Evolutionary conservation across 2,113 vertebrate species (phyloP).

Genomic region (Charadrius vociferus): DNA sequence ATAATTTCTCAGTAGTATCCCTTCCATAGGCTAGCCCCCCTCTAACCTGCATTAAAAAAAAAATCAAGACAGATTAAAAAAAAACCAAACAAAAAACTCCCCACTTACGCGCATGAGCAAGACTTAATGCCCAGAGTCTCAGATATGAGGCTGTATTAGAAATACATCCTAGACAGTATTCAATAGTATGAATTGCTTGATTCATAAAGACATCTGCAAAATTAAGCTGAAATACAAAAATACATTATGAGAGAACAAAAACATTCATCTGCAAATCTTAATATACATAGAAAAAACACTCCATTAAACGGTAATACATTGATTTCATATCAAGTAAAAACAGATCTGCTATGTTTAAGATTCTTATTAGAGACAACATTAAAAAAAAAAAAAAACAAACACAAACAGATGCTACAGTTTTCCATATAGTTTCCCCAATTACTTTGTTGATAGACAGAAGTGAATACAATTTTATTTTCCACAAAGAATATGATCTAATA

Average conservation of each 20-base stretch:
- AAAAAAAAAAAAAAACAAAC: not conserved
- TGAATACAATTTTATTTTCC: not conserved
- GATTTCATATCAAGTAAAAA: not conserved
- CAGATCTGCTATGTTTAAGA: not conserved
- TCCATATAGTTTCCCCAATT: not conserved
- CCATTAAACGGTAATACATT: not conserved
- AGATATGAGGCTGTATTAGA: conserved; percentile 98
- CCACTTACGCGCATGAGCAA: conserved; percentile 95
- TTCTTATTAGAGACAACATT: not conserved
- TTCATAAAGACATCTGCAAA: conserved; percentile 89
- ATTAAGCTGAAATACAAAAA: conserved; percentile 79
- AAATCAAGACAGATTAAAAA: not conserved
- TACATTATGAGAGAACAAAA: not conserved
- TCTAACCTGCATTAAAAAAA: not conserved
- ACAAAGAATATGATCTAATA: not conserved
- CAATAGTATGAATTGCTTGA: conserved; percentile 94
- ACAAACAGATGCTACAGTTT: not conserved
- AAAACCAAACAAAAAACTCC: not conserved
- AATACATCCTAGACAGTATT: conserved; percentile 94
- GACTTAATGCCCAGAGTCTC: conserved; percentile 94
- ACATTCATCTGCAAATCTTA: not conserved
- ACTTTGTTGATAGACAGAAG: not conserved
- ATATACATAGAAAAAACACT: not conserved
- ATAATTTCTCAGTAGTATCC: not conserved
- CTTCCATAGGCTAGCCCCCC: not conserved